These are phyloP conservation scores for Antennarius striatus DNA, from an alignment of 2,113 vertebrate genomes.

Conservation along the genomic window DNA sequence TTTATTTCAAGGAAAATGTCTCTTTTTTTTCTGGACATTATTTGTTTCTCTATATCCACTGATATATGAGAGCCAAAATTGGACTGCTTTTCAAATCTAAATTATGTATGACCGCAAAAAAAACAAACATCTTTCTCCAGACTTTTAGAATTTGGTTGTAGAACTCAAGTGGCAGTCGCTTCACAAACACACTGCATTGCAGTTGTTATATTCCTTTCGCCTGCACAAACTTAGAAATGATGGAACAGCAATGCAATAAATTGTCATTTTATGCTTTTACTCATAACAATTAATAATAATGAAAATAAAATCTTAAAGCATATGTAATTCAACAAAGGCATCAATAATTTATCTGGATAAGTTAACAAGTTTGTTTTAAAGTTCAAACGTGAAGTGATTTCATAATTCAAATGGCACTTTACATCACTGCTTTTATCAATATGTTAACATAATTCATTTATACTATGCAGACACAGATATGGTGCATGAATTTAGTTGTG, in stretches of 20 bases:
- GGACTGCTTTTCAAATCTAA: conserved; percentile 20
- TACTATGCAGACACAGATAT: conserved; percentile 3
- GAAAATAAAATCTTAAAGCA: no score
- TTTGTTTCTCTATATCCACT: conserved; percentile 10
- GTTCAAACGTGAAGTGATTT: conserved; percentile 22
- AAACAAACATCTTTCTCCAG: conserved; percentile 14
- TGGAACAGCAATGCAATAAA: background rate
- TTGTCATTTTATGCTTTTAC: conserved; percentile 2
- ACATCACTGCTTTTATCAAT: conserved; percentile 12
- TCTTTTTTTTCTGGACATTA: conserved; percentile 4
- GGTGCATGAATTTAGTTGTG: conserved; percentile 19
- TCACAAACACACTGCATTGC: conserved; percentile 3
- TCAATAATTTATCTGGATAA: background rate
- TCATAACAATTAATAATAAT: background rate
- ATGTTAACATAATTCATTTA: background rate
- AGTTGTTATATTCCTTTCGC: background rate
- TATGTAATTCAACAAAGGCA: no score
- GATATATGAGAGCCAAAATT: conserved; percentile 19
- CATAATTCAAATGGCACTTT: conserved; percentile 15
- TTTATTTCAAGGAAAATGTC: conserved; percentile 22
- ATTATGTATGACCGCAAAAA: conserved; percentile 8
- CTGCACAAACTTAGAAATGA: background rate
- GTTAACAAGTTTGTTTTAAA: background rate
- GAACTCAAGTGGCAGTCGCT: conserved; percentile 1
- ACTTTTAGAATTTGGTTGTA: background rate